Percentiles rank a stretch among this genome's conserved stretches.
phyloP scores from a whole-genome alignment of 2,113 vertebrate genomes.

The Apodemus speciosus region DNA sequence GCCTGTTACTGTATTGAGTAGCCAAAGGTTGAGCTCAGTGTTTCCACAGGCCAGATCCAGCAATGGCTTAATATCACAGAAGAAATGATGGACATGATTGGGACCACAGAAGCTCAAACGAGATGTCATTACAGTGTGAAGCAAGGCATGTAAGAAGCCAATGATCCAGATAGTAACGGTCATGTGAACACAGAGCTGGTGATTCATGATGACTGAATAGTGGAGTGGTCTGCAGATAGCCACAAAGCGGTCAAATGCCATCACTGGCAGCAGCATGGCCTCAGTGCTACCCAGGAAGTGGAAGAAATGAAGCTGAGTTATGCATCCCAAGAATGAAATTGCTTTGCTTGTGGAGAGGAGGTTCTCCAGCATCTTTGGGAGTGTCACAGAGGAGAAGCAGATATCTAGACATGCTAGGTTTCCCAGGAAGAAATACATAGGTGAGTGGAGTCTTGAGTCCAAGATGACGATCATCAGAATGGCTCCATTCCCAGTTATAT shows the following conservation, averaged over 20 bases:
- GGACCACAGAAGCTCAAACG: conserved; percentile 42
- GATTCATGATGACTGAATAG: conserved; percentile 49
- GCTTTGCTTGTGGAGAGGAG: conserved; percentile 2
- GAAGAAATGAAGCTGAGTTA: conserved; percentile 67
- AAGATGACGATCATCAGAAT: background rate
- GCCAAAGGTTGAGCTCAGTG: conserved; percentile 51
- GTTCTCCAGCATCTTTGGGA: conserved; percentile 62
- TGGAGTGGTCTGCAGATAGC: conserved; percentile 52
- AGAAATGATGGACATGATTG: conserved; percentile 40
- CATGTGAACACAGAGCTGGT: background rate
- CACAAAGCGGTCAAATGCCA: background rate
- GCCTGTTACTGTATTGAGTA: conserved; percentile 44
- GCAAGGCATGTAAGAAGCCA: conserved; percentile 55
- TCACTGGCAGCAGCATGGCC: conserved; percentile 41
- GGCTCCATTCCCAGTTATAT: conserved; percentile 27
- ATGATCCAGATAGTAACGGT: background rate
- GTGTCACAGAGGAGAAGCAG: conserved; percentile 41
- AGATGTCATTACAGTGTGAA: conserved; percentile 61
- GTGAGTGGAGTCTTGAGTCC: no score
- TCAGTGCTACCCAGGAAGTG: conserved; percentile 46
- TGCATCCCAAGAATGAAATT: conserved; percentile 60
- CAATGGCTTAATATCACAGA: conserved; percentile 70
- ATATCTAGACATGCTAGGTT: conserved; percentile 62
- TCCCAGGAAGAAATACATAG: background rate
- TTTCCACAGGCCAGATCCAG: conserved; percentile 58